These are phyloP conservation scores for Aethes cnicana DNA, from an alignment of 2,888 invertebrate genomes.

Conservation along the genomic window DNA sequence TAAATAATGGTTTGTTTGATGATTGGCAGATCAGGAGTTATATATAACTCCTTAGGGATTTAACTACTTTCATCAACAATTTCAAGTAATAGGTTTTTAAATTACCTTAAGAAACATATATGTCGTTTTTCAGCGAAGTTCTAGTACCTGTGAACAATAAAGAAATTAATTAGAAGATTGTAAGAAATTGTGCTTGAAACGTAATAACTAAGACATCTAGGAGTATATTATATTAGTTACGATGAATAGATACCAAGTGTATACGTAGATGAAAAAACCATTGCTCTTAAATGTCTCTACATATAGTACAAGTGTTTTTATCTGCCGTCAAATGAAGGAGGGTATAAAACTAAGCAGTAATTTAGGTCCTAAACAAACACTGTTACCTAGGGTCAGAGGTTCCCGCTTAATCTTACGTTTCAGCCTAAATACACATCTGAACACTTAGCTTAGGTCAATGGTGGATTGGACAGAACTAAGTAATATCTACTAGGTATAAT, in stretches of 20 bases:
- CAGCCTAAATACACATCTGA: neutral
- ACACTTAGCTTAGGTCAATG: no score
- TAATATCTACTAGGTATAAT: no score
- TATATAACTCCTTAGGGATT: no score
- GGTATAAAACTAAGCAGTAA: no score
- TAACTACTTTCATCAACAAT: neutral
- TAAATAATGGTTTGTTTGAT: no score
- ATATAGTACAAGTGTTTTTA: neutral
- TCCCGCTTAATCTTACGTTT: neutral
- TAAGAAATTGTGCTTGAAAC: neutral
- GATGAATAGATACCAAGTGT: no score
- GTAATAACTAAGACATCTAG: no score
- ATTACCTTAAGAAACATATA: constrained; percentile 31
- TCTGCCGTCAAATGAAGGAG: no score
- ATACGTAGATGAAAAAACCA: no score
- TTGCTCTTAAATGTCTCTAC: neutral
- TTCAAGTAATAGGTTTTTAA: neutral
- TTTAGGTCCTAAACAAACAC: neutral
- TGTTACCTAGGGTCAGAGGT: neutral
- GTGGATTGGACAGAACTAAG: no score
- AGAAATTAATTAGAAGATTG: neutral
- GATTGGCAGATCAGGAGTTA: no score
- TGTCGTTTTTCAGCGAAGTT: constrained; percentile 20
- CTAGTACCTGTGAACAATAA: constrained; percentile 22
- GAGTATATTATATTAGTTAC: no score